Conservation (phyloP, 1,140 invertebrate species). For the Chironomus tepperi region DNA sequence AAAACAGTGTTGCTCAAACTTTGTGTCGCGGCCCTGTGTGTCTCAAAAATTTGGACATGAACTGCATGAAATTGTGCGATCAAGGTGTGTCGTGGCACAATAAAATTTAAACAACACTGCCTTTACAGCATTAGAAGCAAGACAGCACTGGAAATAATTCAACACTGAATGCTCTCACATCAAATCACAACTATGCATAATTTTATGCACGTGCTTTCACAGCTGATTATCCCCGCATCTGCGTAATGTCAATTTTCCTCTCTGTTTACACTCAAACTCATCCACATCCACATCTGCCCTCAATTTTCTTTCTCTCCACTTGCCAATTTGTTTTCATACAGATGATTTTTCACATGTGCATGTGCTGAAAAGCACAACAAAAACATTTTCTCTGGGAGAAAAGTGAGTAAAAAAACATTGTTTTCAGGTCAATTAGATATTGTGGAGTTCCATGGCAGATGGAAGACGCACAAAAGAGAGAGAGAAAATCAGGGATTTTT, state of each 20-base stretch:
- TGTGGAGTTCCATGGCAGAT: neutral
- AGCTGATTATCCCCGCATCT: neutral
- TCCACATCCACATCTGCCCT: neutral
- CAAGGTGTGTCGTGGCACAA: too few species aligned
- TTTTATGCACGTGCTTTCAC: constrained; percentile 12
- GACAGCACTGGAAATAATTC: too few species aligned
- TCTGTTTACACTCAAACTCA: neutral
- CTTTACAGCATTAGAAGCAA: too few species aligned
- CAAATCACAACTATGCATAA: neutral
- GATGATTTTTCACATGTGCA: constrained; percentile 6
- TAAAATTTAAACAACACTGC: too few species aligned
- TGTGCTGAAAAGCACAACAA: neutral
- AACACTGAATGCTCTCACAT: too few species aligned
- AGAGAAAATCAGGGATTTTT: constrained; percentile 15
- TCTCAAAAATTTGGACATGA: too few species aligned
- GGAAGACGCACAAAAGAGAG: neutral
- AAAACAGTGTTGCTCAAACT: too few species aligned
- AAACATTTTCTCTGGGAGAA: neutral
- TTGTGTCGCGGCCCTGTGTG: too few species aligned
- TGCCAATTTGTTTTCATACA: neutral
- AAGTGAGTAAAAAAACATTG: neutral
- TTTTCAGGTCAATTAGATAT: neutral
- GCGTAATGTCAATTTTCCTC: constrained; percentile 10
- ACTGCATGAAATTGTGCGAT: too few species aligned
- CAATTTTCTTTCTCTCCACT: neutral